Conservation (phyloP, 1,140 invertebrate genomes). For the Anagrus nilaparvatae region DNA sequence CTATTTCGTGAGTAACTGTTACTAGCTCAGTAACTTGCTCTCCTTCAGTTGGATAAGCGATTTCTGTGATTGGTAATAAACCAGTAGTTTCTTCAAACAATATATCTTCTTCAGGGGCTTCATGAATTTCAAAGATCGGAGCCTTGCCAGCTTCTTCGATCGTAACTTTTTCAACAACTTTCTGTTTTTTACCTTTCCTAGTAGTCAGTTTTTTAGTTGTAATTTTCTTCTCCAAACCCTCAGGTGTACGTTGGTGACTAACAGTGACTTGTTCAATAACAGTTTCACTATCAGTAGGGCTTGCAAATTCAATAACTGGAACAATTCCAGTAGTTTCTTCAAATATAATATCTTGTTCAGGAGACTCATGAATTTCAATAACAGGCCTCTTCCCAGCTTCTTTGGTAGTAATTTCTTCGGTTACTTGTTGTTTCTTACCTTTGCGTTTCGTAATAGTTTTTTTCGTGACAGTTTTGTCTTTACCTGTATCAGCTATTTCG, state of each 20-base stretch:
- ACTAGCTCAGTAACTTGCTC: slow-evolving; percentile 32
- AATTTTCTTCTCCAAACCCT: slow-evolving; percentile 17
- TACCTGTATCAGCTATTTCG: slow-evolving; percentile 23
- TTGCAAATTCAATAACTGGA: slow-evolving; percentile 4
- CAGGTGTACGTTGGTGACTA: slow-evolving; percentile 14
- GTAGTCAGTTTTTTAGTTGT: slow-evolving; percentile 17
- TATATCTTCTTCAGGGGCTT: slow-evolving; percentile 15
- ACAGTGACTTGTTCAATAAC: slow-evolving; percentile 16
- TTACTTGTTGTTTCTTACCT: slow-evolving; percentile 37
- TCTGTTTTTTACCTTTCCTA: slow-evolving; percentile 13
- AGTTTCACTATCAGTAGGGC: slow-evolving; percentile 2
- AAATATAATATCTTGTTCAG: slow-evolving; percentile 14
- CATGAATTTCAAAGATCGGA: slow-evolving; percentile 24
- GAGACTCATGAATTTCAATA: slow-evolving; percentile 10
- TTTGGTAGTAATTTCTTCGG: slow-evolving; percentile 40
- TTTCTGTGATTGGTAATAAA: not conserved
- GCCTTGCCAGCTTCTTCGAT: slow-evolving; percentile 23
- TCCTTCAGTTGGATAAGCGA: slow-evolving; percentile 4
- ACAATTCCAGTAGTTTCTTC: slow-evolving; percentile 1
- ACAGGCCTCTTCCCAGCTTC: slow-evolving; percentile 31
- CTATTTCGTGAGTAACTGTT: slow-evolving; percentile 23
- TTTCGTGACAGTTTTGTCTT: slow-evolving; percentile 25
- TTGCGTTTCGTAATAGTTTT: slow-evolving; percentile 22
- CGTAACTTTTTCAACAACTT: slow-evolving; percentile 16
- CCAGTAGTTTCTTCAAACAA: slow-evolving; percentile 1